Evolutionary conservation across 23 tunicate genomes (phyloP).

Genomic region (Trididemnum miniatum): DNA sequence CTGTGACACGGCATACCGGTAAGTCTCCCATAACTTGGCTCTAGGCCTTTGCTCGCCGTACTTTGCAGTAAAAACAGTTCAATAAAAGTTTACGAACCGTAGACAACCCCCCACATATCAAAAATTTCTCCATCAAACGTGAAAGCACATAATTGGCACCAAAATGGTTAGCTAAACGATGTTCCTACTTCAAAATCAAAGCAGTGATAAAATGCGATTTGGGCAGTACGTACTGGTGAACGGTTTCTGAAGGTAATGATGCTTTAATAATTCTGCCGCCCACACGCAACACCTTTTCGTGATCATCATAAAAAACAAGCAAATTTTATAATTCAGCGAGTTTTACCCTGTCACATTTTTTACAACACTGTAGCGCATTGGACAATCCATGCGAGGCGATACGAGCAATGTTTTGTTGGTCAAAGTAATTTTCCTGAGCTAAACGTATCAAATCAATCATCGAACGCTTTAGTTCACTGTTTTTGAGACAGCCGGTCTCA

Average conservation of each 20-base stretch:
- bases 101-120: too few relatives aligned
- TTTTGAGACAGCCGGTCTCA: slow-evolving; percentile 1
- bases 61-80: too few relatives aligned
- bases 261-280: slow-evolving; percentile 21
- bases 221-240: slow-evolving; percentile 18
- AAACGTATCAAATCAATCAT: neutral
- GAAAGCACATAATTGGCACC: too few relatives aligned
- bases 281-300: neutral
- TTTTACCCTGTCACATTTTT: neutral
- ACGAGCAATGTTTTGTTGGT: neutral
- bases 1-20: too few relatives aligned
- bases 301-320: neutral
- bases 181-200: too few relatives aligned
- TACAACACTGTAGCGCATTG: neutral
- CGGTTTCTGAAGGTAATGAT: neutral
- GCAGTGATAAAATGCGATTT: neutral
- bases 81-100: too few relatives aligned
- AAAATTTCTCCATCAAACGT: too few relatives aligned
- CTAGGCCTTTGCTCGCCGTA: too few relatives aligned
- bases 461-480: neutral
- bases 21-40: too few relatives aligned
- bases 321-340: slow-evolving; percentile 6
- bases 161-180: too few relatives aligned
- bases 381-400: neutral
- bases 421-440: slow-evolving; percentile 16